Evolutionary conservation across 2,113 vertebrate genomes (phyloP).

Genomic region (Canis aureus): DNA sequence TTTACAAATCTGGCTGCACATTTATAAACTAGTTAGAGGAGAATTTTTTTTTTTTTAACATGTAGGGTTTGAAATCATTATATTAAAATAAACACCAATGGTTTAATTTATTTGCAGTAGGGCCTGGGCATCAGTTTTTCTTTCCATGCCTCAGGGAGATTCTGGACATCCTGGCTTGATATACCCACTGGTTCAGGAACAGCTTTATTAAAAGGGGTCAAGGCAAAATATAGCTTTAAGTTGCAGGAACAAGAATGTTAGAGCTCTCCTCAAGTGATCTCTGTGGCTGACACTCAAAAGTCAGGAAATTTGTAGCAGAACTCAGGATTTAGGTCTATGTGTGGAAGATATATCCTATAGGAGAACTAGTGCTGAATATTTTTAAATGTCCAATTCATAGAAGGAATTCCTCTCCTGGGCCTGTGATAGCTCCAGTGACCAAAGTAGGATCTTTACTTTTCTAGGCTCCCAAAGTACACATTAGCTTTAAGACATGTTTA

Average conservation of each 20-base stretch:
- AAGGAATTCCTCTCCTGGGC: not conserved
- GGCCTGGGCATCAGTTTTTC: not conserved
- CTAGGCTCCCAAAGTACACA: not conserved
- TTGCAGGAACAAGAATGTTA: not conserved
- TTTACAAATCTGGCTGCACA: not conserved
- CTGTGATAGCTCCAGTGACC: not conserved
- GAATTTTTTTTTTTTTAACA: not conserved
- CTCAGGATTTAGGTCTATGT: not conserved
- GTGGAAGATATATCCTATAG: not conserved
- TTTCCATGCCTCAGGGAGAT: not conserved
- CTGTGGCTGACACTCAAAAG: not conserved
- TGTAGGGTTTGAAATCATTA: not conserved
- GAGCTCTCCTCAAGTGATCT: not conserved
- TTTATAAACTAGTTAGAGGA: not conserved
- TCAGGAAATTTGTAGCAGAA: not conserved
- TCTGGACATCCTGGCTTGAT: not conserved
- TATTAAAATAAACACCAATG: not conserved
- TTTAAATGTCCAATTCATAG: not conserved
- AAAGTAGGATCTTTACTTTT: not conserved
- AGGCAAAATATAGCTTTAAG: not conserved
- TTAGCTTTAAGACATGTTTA: not conserved
- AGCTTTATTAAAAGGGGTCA: not conserved
- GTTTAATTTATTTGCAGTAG: not conserved
- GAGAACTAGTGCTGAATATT: not conserved
- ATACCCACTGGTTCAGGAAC: not conserved